Percentiles rank a stretch among this genome's conserved stretches.
Conservation (phyloP, 2,113 vertebrate species). For the Pseudopipra pipra region DNA sequence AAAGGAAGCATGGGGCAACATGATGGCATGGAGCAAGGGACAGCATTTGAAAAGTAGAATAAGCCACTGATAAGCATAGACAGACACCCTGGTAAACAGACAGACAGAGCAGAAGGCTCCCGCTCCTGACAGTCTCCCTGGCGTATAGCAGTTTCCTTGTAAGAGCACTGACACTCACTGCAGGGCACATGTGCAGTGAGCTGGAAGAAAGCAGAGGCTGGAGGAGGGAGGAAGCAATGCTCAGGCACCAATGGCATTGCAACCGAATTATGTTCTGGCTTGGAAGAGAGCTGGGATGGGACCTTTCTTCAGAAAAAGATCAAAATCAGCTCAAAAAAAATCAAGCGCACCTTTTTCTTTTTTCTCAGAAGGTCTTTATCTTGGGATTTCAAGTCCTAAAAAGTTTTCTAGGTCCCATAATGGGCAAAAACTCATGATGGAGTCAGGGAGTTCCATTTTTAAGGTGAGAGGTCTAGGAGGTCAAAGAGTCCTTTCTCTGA, state of each 20-base stretch:
- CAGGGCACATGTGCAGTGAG: conserved; percentile 44
- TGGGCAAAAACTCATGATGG: neutral
- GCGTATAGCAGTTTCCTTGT: neutral
- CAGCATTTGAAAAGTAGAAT: neutral
- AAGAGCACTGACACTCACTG: conserved; percentile 30
- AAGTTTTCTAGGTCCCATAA: neutral
- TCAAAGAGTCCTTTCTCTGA: neutral
- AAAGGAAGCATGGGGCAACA: neutral
- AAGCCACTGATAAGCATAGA: conserved; percentile 3
- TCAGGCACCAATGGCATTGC: neutral
- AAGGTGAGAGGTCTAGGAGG: neutral
- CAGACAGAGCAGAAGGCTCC: conserved; percentile 50
- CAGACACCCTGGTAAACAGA: neutral
- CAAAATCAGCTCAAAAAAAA: neutral
- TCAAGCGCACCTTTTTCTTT: neutral
- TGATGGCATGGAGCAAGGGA: neutral
- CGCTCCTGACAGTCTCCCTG: conserved; percentile 1
- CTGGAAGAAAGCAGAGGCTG: conserved; percentile 19
- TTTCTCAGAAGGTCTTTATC: neutral
- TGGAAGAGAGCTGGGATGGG: neutral
- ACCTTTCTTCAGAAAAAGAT: neutral
- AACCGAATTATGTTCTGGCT: neutral
- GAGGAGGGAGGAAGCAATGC: neutral
- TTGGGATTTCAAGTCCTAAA: neutral
- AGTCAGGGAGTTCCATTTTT: neutral